A percentile compares a stretch with the other conserved stretches of the same genome.
These are phyloP conservation scores for Apamea anceps DNA, from an alignment of 2,888 invertebrate species.

Conservation along the genomic window DNA sequence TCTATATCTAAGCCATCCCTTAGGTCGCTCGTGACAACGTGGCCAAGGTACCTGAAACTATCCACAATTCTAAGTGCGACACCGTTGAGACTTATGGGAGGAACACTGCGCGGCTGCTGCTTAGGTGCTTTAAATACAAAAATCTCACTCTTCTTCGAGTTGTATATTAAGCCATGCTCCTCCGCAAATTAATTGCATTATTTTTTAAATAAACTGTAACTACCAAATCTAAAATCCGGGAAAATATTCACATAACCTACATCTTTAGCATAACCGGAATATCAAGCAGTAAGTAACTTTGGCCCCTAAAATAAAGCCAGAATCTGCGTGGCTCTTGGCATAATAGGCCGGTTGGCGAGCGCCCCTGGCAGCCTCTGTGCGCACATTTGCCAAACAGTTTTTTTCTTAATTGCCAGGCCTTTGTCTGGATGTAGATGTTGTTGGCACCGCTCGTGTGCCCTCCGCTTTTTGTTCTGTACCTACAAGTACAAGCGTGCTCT, in stretches of 20 bases:
- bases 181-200: neutral
- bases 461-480: conserved; percentile 40
- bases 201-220: neutral
- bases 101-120: no score
- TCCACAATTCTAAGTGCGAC: no score
- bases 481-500: conserved; percentile 26
- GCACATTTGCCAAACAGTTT: conserved; percentile 67
- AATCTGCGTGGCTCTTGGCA: conserved; percentile 46
- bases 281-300: conserved; percentile 54
- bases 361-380: conserved; percentile 60
- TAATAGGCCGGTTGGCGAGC: conserved; percentile 60
- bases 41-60: no score
- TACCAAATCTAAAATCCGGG: neutral
- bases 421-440: conserved; percentile 63
- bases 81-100: no score
- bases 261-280: conserved; percentile 39
- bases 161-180: no score
- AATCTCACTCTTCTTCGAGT: no score
- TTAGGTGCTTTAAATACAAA: no score
- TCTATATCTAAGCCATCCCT: no score
- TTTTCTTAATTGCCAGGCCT: conserved; percentile 69
- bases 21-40: no score
- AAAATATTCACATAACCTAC: neutral
- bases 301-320: conserved; percentile 37
- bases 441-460: conserved; percentile 59